Conservation (phyloP, 2,888 invertebrate genomes). For the Hartigia nigra region DNA sequence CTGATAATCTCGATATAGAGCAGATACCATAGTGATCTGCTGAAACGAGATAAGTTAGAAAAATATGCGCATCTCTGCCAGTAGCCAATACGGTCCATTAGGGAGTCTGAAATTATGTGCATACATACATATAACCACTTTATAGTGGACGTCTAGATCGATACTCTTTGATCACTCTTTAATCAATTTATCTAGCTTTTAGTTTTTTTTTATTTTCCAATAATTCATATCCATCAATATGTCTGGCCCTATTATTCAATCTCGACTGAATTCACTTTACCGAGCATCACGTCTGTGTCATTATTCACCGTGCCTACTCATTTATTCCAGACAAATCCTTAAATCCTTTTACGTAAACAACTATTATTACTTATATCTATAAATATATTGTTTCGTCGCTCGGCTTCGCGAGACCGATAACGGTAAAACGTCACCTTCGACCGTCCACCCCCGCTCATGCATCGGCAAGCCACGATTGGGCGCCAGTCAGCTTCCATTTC, state of each 20-base stretch:
- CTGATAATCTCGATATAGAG: background rate
- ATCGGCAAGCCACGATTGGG: too few relatives aligned
- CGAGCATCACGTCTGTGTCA: background rate
- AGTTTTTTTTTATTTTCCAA: background rate
- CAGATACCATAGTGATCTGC: background rate
- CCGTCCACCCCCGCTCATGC: too few relatives aligned
- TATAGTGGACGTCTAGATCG: background rate
- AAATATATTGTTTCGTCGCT: too few relatives aligned
- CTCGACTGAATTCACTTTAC: background rate
- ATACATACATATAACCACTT: background rate
- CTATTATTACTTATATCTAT: too few relatives aligned
- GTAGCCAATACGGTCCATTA: background rate
- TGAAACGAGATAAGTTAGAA: background rate
- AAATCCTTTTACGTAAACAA: background rate
- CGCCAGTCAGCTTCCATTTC: too few relatives aligned
- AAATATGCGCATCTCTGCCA: background rate
- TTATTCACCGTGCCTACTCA: background rate
- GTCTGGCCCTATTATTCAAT: background rate
- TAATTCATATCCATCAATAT: background rate
- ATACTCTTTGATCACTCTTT: background rate
- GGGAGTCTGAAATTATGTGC: background rate
- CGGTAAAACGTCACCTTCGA: too few relatives aligned
- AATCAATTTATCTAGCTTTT: background rate
- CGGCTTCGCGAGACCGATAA: too few relatives aligned
- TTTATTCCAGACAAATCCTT: background rate